Evolutionary conservation across 2,113 vertebrate genomes (phyloP), one percentile per base, ranked within the genome.

Genomic region (Atractosteus spatula): DNA sequence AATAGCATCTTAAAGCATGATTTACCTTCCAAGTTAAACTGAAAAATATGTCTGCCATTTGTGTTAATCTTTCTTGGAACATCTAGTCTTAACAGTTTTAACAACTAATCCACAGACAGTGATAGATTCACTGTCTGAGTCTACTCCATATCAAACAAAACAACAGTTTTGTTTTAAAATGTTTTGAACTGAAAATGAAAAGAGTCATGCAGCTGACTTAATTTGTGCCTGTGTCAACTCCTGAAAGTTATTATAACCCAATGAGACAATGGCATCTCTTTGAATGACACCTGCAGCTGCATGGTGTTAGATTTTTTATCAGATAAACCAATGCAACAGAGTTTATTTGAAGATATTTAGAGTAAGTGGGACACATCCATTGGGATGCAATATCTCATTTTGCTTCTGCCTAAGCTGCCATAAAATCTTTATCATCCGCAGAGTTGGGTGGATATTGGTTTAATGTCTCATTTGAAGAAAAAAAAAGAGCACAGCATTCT

Each of bases 281-380:
- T 44, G 45, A 13, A 16, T 66, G 43, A 66, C 42, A 66, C 64
- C 41, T 66, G 3, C 64, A 66, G 42, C 64, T 16, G 43, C 4
- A 41, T n/a, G 3, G 12, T 5, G 64, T 66, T 66, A 44, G 64
- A 14, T 47, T 44, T 29, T 45, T 14, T 66, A 51, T 51, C 2
- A 51, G 5, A 51, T 10, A 51, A 5, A 51, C 47, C 47, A 44
- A 66, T 66, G 64, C 42, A 66, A 66, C 64, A 66, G 16, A 44
- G 42, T 66, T 66, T 66, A 66, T 66, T 42, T 47, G 64, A 51
- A 51, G 43, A n/a, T 66, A 66, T 66, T 66, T 66, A 42, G 14
- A 66, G 64, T 45, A 66, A 66, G 64, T 66, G 64, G 64, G 45
- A 66, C 64, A 66, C 45, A 14, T 66, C 64, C 64, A 66, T 44